Conservation (phyloP, 1,140 invertebrate genomes). For the Trypoxylus dichotomus region DNA sequence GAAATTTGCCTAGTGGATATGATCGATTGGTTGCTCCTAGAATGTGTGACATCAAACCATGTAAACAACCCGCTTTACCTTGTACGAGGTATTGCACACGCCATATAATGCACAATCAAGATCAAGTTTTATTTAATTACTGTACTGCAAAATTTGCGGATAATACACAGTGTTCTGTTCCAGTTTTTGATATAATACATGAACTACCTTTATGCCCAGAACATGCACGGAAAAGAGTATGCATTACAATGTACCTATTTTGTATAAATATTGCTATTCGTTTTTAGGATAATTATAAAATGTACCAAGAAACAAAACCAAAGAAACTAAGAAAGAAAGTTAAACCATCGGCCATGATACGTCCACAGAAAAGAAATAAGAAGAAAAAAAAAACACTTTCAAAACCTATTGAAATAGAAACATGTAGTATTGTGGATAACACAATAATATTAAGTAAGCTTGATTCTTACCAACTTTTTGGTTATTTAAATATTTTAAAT, state of each 20-base stretch:
- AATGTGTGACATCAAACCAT: constrained; percentile 52
- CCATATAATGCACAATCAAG: constrained; percentile 85
- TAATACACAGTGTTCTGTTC: constrained; percentile 84
- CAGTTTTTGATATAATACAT: constrained; percentile 83
- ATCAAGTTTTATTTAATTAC: constrained; percentile 85
- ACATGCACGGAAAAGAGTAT: constrained; percentile 73
- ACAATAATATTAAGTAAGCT: constrained; percentile 8
- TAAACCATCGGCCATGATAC: constrained; percentile 69
- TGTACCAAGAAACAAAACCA: constrained; percentile 71
- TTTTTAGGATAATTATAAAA: constrained; percentile 73
- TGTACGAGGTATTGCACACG: constrained; percentile 79
- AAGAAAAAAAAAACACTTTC: constrained; percentile 49
- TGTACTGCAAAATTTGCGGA: constrained; percentile 88
- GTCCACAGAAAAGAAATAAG: constrained; percentile 71
- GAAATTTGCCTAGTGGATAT: constrained; percentile 30
- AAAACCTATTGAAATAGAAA: constrained; percentile 36
- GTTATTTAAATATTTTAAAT: no score
- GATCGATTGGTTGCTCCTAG: constrained; percentile 40
- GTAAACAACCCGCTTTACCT: constrained; percentile 70
- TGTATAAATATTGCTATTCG: not conserved
- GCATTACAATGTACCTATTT: constrained; percentile 32
- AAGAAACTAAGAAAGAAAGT: constrained; percentile 80
- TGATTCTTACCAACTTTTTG: no score
- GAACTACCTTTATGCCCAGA: constrained; percentile 81
- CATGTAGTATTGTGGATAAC: not conserved